A percentile compares a stretch with the other conserved stretches of the same genome.
These are phyloP conservation scores for Rhea pennata DNA, from an alignment of 2,113 vertebrate genomes.

Conservation along the genomic window DNA sequence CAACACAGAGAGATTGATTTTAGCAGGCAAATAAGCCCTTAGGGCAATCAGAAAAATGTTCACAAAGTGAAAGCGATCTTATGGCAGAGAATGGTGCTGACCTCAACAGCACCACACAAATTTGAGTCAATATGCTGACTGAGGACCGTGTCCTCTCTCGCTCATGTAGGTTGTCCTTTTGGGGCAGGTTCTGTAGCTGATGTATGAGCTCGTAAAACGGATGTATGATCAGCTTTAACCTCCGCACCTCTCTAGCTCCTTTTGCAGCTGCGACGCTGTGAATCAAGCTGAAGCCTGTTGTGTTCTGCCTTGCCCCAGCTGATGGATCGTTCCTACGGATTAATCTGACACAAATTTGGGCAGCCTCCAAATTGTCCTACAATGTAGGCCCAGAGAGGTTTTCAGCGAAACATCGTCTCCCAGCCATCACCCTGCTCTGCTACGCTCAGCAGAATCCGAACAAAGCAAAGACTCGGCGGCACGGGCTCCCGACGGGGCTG, in stretches of 20 bases:
- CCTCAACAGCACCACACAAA: neutral
- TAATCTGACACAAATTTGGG: neutral
- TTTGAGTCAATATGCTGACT: neutral
- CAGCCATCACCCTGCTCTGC: rapidly evolving
- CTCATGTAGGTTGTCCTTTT: neutral
- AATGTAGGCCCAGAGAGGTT: neutral
- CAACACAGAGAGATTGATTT: neutral
- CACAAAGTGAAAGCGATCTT: neutral
- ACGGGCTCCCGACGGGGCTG: neutral
- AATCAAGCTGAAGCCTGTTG: neutral
- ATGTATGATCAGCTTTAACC: neutral
- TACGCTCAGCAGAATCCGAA: neutral
- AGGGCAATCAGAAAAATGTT: neutral
- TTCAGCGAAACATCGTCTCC: neutral
- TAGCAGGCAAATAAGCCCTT: neutral
- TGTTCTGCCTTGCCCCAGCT: neutral
- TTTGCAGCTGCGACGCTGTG: neutral
- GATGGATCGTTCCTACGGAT: neutral
- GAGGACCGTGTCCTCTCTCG: neutral
- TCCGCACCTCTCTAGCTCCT: neutral
- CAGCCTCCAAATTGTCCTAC: neutral
- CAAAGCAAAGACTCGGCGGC: neutral
- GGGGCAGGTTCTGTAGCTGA: neutral
- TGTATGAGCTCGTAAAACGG: neutral
- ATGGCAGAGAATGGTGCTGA: neutral